Percentiles rank a stretch among this genome's conserved stretches.
These are phyloP conservation scores for Odontocerum albicorne DNA, from an alignment of 2,888 invertebrate genomes.

Conservation along the genomic window DNA sequence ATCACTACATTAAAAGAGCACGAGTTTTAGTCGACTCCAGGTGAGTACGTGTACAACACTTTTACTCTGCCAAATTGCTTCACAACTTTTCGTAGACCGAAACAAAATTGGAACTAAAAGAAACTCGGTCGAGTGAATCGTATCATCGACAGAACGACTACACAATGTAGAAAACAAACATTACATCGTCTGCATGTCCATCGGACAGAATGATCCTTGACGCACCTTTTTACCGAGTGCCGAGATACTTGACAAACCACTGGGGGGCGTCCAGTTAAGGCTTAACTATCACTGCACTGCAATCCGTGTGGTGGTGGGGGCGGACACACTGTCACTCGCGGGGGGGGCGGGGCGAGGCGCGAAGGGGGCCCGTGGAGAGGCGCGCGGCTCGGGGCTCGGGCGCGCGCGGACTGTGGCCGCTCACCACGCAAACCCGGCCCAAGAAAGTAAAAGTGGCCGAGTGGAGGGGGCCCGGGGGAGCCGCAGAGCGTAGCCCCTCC, in stretches of 20 bases:
- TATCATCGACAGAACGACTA: too few relatives aligned
- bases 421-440: constrained; percentile 33
- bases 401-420: constrained; percentile 37
- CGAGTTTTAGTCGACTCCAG: too few relatives aligned
- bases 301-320: constrained; percentile 43
- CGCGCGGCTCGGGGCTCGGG: constrained; percentile 54
- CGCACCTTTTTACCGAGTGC: constrained; percentile 53
- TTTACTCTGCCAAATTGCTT: too few relatives aligned
- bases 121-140: too few relatives aligned
- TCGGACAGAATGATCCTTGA: constrained; percentile 47
- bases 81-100: too few relatives aligned
- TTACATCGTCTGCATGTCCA: too few relatives aligned
- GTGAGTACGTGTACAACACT: too few relatives aligned
- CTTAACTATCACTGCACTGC: constrained; percentile 48
- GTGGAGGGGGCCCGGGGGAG: constrained; percentile 11
- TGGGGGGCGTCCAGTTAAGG: constrained; percentile 14
- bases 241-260: constrained; percentile 55
- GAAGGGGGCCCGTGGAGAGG: constrained; percentile 35
- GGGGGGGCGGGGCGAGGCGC: constrained; percentile 42
- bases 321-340: constrained; percentile 23
- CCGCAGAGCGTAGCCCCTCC: constrained; percentile 16
- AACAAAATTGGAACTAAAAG: too few relatives aligned
- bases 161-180: too few relatives aligned
- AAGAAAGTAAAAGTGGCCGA: constrained; percentile 57
- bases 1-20: too few relatives aligned